Evolutionary conservation across 1,140 invertebrate species (phyloP), one percentile per base, ranked within the genome.

Genomic region (Mycetomoellerius zeteki): DNA sequence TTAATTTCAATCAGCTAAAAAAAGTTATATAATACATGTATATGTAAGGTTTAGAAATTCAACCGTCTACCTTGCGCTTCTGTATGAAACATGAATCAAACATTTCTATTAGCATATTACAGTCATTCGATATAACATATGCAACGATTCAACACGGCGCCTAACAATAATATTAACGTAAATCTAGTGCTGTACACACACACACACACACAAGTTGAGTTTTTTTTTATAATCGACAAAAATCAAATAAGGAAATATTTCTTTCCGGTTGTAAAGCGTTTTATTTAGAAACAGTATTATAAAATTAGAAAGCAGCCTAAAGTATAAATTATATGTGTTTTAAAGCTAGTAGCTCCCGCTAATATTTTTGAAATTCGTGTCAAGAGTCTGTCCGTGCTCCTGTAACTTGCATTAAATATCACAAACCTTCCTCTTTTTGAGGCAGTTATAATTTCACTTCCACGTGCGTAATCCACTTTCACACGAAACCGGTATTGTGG

Each of bases 401-500:
- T 37, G 21, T 58, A 69, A n/a, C 65, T 72, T 33, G 56, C 69
- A 75, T 50, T 75, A 84, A 84, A 84, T 75, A 54, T 84, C 69
- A 65, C 19, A 75, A 84, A 75, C 69, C 27, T 84, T 75, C 54
- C 27, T 60, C 54, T 82, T 73, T 73, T 82, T 24, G 54, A 84
- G 24, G 54, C 43, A 73, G 69, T 62, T 72, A 56, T 84, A 84
- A 84, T 84, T 84, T 84, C 80, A 84, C 80, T 84, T 84, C 80
- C 69, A 84, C 80, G 27, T 50, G 54, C 69, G 37, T 75, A 75
- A 84, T 75, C 80, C 69, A 84, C 80, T 84, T 84, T 84, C 80
- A 84, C 80, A 84, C 80, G 80, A 84, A 84, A 84, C 80, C 69
- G 80, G 80, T 84, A 84, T 75, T 73, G 19, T 60, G 56, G 69